phyloP scores from a whole-genome alignment of 2,888 invertebrate species.

The Trilocha varians region DNA sequence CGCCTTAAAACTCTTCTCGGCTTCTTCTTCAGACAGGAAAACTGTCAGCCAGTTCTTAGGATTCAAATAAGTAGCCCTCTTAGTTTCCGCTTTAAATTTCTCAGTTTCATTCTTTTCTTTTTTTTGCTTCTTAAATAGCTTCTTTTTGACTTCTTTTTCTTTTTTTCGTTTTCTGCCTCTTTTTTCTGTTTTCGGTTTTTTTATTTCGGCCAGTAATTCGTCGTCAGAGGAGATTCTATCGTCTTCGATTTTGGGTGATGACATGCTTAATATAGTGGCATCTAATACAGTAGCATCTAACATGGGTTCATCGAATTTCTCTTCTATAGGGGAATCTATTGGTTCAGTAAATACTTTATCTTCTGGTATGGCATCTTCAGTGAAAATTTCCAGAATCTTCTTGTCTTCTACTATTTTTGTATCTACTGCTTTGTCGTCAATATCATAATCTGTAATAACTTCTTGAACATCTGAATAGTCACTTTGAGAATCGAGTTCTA shows the following conservation, averaged over 20 bases:
- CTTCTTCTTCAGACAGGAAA: conserved; percentile 44
- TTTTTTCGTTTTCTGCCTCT: conserved; percentile 1
- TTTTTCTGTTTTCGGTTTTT: background rate
- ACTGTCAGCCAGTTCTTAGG: conserved; percentile 41
- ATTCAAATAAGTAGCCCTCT: conserved; percentile 28
- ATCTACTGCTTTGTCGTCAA: conserved; percentile 4
- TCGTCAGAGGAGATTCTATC: conserved; percentile 14
- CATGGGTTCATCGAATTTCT: conserved; percentile 7
- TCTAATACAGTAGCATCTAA: background rate
- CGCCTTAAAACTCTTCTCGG: conserved; percentile 35
- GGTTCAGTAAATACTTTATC: background rate
- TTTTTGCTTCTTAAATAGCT: conserved; percentile 8
- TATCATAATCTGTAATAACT: conserved; percentile 2
- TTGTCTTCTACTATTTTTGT: conserved; percentile 7
- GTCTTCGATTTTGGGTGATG: conserved; percentile 8
- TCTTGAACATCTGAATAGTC: conserved; percentile 7
- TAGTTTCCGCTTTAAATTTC: conserved; percentile 20
- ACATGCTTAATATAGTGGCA: no score
- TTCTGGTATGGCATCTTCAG: conserved; percentile 5
- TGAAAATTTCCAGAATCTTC: conserved; percentile 4
- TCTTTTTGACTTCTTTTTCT: conserved; percentile 3
- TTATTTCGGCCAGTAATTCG: conserved; percentile 9
- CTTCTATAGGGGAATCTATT: background rate
- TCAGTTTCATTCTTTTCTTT: conserved; percentile 15
- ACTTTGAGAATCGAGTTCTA: conserved; percentile 9